Evolutionary conservation across 2,888 invertebrate species (phyloP).

Genomic region (Scaptomyza caliginosa): DNA sequence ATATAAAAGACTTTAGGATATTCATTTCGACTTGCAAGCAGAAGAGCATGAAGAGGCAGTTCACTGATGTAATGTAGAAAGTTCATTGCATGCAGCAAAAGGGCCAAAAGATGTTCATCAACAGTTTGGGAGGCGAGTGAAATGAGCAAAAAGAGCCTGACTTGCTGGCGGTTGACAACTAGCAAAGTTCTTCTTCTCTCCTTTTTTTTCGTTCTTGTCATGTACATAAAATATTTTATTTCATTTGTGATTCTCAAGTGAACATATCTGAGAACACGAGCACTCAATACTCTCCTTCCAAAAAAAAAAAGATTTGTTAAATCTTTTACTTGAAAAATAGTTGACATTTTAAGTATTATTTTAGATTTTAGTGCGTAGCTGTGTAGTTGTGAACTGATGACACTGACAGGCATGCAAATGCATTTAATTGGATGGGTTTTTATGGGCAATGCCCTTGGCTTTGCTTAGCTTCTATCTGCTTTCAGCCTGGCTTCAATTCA

Average conservation of each 20-base stretch:
- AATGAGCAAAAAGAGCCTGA: constrained; percentile 66
- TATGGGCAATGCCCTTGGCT: constrained; percentile 33
- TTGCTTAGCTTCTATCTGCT: not conserved
- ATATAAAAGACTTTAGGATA: constrained; percentile 52
- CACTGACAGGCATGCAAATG: constrained; percentile 73
- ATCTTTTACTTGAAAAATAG: constrained; percentile 55
- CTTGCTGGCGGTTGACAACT: constrained; percentile 54
- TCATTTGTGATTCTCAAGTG: constrained; percentile 70
- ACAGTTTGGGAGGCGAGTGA: constrained; percentile 53
- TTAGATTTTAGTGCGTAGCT: constrained; percentile 38
- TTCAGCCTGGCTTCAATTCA: constrained; percentile 16
- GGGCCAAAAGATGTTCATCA: constrained; percentile 53
- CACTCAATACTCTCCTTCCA: constrained; percentile 5
- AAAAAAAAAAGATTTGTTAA: constrained; percentile 24
- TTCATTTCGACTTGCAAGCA: constrained; percentile 33
- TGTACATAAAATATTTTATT: constrained; percentile 68
- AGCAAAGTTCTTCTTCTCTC: constrained; percentile 36
- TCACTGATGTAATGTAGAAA: constrained; percentile 20
- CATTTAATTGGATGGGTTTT: constrained; percentile 70
- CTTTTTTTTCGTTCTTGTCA: constrained; percentile 34
- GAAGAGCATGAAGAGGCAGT: not conserved
- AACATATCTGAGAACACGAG: constrained; percentile 20
- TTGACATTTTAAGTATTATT: constrained; percentile 71
- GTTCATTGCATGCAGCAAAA: constrained; percentile 34
- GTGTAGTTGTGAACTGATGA: constrained; percentile 54